Percentiles rank a stretch among this genome's conserved stretches.
phyloP scores from a whole-genome alignment of 1,140 invertebrate species.

The Carcinoscorpius rotundicauda region DNA sequence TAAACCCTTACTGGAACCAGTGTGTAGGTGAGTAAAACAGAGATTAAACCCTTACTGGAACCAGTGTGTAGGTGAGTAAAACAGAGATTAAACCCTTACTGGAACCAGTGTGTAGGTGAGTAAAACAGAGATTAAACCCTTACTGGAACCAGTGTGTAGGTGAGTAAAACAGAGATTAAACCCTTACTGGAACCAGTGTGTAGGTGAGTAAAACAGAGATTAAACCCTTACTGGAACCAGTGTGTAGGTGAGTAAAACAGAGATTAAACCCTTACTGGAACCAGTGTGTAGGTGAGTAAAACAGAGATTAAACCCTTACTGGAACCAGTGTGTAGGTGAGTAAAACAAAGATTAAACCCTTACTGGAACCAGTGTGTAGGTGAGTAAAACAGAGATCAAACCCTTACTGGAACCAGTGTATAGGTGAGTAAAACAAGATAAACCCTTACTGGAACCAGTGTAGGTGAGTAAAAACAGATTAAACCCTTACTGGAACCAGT shows the following conservation, averaged over 20 bases:
- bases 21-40: constrained; percentile 42
- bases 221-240: constrained; percentile 48
- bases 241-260: constrained; percentile 42
- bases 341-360: too few relatives aligned
- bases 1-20: constrained; percentile 48
- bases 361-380: constrained; percentile 59
- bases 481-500: constrained; percentile 53
- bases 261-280: constrained; percentile 44
- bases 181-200: constrained; percentile 59
- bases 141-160: constrained; percentile 59
- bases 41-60: constrained; percentile 44
- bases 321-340: constrained; percentile 54
- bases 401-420: constrained; percentile 59
- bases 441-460: constrained; percentile 57
- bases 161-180: constrained; percentile 17
- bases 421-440: constrained; percentile 31
- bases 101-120: constrained; percentile 54
- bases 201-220: constrained; percentile 31
- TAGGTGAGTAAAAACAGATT: constrained; percentile 25
- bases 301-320: constrained; percentile 33
- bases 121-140: too few relatives aligned
- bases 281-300: constrained; percentile 46
- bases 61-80: constrained; percentile 46
- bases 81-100: constrained; percentile 33
- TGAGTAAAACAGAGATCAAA: constrained; percentile 17